Evolutionary conservation across 2,797 vertebrate genomes (phyloP).

Genomic region (Enteromius viviparus): DNA sequence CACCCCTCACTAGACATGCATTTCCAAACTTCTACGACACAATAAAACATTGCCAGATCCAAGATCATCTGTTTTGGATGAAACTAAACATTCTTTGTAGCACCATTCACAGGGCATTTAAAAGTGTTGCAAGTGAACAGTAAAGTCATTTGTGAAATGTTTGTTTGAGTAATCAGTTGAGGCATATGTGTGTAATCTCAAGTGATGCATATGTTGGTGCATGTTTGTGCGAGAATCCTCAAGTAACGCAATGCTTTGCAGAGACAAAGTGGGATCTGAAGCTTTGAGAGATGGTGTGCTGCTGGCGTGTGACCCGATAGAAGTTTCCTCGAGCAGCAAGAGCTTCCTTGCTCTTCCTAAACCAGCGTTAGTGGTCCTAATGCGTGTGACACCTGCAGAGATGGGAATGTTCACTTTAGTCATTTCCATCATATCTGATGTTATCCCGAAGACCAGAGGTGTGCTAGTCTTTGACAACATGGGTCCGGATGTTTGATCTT

Average conservation of each 20-base stretch:
- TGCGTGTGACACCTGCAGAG: neutral
- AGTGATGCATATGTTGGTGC: neutral
- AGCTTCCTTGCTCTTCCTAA: conserved; percentile 1
- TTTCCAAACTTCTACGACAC: neutral
- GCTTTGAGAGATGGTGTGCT: neutral
- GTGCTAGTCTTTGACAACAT: neutral
- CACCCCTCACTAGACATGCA: neutral
- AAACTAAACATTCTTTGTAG: neutral
- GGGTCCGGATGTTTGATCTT: neutral
- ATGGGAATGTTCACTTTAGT: neutral
- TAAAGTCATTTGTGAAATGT: neutral
- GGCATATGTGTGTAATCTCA: neutral
- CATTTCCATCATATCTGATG: neutral
- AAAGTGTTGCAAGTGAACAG: neutral
- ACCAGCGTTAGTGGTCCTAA: neutral
- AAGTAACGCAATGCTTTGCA: neutral
- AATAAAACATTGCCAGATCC: neutral
- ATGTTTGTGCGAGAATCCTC: neutral
- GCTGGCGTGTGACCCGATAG: neutral
- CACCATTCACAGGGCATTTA: neutral
- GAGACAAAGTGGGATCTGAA: neutral
- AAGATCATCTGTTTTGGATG: neutral
- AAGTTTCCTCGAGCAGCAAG: conserved; percentile 5
- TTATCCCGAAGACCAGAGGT: neutral
- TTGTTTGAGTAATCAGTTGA: neutral